phyloP scores from a whole-genome alignment of 2,113 vertebrate genomes.

The Porphyrio hochstetteri region DNA sequence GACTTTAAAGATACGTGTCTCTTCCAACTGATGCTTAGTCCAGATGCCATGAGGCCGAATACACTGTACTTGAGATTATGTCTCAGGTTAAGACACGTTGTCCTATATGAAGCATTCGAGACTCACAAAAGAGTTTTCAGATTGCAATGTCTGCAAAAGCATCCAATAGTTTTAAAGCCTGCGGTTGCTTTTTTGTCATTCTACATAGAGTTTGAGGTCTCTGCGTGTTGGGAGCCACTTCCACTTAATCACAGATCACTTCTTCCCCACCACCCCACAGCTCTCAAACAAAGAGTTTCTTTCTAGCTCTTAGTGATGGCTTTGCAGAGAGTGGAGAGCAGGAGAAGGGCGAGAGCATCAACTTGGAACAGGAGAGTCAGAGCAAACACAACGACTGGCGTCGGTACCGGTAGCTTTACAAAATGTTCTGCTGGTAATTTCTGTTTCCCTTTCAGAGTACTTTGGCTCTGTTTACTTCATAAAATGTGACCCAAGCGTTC shows the following conservation, averaged over 20 bases:
- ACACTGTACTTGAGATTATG: not conserved
- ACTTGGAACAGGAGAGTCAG: not conserved
- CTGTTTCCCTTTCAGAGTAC: not conserved
- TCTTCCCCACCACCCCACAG: not conserved
- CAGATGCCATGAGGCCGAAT: not conserved
- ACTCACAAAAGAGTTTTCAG: not conserved
- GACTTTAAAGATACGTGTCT: not conserved
- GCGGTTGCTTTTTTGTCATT: not conserved
- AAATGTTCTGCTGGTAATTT: not conserved
- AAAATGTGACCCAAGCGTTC: not conserved
- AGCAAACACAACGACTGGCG: not conserved
- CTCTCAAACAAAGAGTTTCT: not conserved
- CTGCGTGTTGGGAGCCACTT: not conserved
- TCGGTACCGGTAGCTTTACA: not conserved
- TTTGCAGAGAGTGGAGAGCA: not conserved
- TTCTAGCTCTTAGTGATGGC: not conserved
- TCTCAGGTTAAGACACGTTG: not conserved
- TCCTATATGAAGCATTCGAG: not conserved
- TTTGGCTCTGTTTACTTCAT: not conserved
- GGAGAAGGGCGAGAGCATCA: not conserved
- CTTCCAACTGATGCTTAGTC: not conserved
- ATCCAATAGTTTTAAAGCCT: not conserved
- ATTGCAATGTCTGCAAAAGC: not conserved
- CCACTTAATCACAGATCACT: not conserved
- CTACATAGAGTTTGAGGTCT: not conserved